Evolutionary conservation across 2,797 vertebrate genomes (phyloP), one percentile per base, ranked within the genome.

Genomic region (Echiichthys vipera): DNA sequence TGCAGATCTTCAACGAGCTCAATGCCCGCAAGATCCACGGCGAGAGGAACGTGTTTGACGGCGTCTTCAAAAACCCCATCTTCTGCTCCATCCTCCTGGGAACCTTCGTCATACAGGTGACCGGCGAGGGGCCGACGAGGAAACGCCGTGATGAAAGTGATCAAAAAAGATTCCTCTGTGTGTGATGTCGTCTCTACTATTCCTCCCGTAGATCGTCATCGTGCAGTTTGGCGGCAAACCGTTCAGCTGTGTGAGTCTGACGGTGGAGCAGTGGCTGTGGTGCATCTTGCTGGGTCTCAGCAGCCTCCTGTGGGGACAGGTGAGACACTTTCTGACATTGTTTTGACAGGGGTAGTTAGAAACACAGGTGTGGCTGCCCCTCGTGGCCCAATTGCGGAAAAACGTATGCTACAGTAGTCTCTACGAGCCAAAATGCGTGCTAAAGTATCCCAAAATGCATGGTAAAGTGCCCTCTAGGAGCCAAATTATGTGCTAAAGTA

Each of bases 1-100:
- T 99, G 98, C 98, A 99, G 89, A 95, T 99, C 67, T 99, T 99
- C 87, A 99, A 99, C 1, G 98, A 99, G 91, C 93, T 99, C 90
- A 99, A 99, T 0, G 97, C 97, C 4, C 96, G 98, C 59, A 99
- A 99, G 88, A 99, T 99, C 85, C 98, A 99, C 0, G 97, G 98
- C 0, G 98, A 99, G 92, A 95, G 97, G 75, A 99, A 99, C 1
- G 96, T 99, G 77, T 99, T 99, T 4, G 96, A 97, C 0, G 97
- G 97, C 49, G 95, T 99, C 86, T 97, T 96, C 93, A 94, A 95
- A 77, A 99, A 99, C 72, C 95, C 95, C 43, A 98, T 99, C 83
- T 99, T 99, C 88, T 99, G 97, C 91, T 93, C 94, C 80, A 99
- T 99, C 67, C 91, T 99, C 63, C 74, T 97, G 30, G 96, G 96